Evolutionary conservation across 2,797 vertebrate genomes (phyloP).

Genomic region (Lepus oiostolus): DNA sequence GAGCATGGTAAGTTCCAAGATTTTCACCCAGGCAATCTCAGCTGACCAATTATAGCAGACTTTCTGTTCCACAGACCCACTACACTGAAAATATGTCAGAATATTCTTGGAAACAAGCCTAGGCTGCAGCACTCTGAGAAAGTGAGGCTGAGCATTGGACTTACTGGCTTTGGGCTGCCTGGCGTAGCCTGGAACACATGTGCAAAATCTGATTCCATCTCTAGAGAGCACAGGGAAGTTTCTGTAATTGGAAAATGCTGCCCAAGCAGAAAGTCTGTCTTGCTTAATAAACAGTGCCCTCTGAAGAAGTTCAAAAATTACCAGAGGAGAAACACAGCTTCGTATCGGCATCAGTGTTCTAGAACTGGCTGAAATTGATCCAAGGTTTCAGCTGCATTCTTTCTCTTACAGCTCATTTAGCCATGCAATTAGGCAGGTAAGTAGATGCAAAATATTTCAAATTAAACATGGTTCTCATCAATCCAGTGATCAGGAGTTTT

Average conservation of each 20-base stretch:
- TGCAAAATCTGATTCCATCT: slow-evolving; percentile 81
- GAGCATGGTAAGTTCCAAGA: background rate
- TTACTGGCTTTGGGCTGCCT: slow-evolving; percentile 70
- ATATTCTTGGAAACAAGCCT: slow-evolving; percentile 31
- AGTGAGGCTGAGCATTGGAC: background rate
- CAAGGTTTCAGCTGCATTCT: slow-evolving; percentile 80
- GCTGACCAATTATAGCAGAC: slow-evolving; percentile 63
- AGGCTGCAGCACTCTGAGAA: slow-evolving; percentile 29
- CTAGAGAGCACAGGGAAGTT: slow-evolving; percentile 80
- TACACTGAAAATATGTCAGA: slow-evolving; percentile 32
- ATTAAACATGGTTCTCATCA: slow-evolving; percentile 89
- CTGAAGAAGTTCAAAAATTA: slow-evolving; percentile 86
- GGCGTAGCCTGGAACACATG: slow-evolving; percentile 68
- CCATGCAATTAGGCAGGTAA: slow-evolving; percentile 89
- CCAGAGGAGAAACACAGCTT: slow-evolving; percentile 86
- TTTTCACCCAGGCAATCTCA: background rate
- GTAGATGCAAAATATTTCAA: slow-evolving; percentile 89
- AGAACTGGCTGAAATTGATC: slow-evolving; percentile 87
- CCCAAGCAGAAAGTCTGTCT: slow-evolving; percentile 87
- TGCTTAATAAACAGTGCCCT: slow-evolving; percentile 88
- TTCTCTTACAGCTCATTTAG: slow-evolving; percentile 89
- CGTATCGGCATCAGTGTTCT: slow-evolving; percentile 84
- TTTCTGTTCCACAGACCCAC: background rate
- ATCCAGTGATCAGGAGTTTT: slow-evolving; percentile 86
- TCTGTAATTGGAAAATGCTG: slow-evolving; percentile 85